phyloP scores from a whole-genome alignment of 2,888 invertebrate genomes.

The Cristatella mucedo region DNA sequence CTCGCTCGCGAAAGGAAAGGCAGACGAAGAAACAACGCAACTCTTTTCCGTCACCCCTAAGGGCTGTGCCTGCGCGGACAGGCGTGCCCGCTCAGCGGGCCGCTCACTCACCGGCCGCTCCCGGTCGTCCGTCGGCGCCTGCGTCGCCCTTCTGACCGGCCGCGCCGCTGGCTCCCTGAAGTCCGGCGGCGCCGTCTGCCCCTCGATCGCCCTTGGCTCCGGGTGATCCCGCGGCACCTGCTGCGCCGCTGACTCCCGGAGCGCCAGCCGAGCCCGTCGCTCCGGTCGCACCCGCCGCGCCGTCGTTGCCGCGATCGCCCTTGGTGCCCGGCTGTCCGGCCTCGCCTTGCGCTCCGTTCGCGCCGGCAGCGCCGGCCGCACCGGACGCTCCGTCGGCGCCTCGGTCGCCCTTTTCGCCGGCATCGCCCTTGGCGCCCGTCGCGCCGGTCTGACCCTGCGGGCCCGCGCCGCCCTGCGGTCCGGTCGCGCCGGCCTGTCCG shows the following conservation, averaged over 20 bases:
- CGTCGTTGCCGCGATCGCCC: constrained; percentile 4
- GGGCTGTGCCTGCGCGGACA: too few species aligned
- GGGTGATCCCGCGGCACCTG: neutral
- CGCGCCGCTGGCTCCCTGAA: constrained; percentile 5
- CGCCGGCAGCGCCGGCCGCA: constrained; percentile 7
- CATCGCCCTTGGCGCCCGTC: constrained; percentile 6
- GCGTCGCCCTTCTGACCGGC: neutral
- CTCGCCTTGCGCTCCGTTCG: too few species aligned
- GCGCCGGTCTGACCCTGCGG: constrained; percentile 9
- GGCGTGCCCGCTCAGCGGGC: too few species aligned
- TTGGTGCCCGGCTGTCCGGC: too few species aligned
- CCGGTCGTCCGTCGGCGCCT: too few species aligned
- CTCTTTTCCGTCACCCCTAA: too few species aligned
- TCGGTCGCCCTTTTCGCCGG: neutral
- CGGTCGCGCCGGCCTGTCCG: too few species aligned
- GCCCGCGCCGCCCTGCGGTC: constrained; percentile 11
- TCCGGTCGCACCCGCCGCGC: constrained; percentile 10
- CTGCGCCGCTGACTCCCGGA: constrained; percentile 1
- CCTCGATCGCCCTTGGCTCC: constrained; percentile 5
- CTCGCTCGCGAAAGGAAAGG: too few species aligned
- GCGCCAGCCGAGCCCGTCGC: constrained; percentile 4
- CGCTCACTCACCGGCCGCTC: too few species aligned
- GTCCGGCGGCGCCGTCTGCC: neutral
- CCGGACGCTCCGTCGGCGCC: constrained; percentile 6
- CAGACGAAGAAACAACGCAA: too few species aligned